Evolutionary conservation across 2,113 vertebrate species (phyloP), one percentile per base, ranked within the genome.

Genomic region (Neomonachus schauinslandi): DNA sequence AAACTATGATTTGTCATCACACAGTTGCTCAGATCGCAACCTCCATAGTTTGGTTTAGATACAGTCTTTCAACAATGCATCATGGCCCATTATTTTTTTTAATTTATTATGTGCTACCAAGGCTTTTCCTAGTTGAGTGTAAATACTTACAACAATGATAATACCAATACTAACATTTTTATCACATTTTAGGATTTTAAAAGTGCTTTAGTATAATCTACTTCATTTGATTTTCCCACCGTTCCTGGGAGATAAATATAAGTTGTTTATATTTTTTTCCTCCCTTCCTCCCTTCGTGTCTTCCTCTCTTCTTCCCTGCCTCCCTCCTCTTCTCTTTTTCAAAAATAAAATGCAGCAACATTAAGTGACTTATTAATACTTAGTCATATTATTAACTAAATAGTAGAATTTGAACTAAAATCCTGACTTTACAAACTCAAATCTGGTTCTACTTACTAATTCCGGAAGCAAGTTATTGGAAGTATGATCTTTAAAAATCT

Each of bases 351-450:
- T 81, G 7, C 28, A 83, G 9, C 24, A 0, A 63, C 51, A 5
- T 63, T 72, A 87, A 79, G 5, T 71, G 8, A 51, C 22, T 74
- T 91, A 21, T 21, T 93, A 77, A 42, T 69, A 89, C 10, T 46
- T 65, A 57, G 31, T 83, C 18, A 59, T 18, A 24, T 46, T 31
- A 24, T 65, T 92, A 87, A 87, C 10, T 49, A 81, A 87, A 63
- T 59, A 61, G 53, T n/a, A 65, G 31, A 91, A 39, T 95, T 84
- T 94, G 39, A 90, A 46, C 39, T 81, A 76, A 31, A 95, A 61
- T 77, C 79, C 14, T 93, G 6, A 65, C 95, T 59, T 94, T 94
- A 63, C 4, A 76, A 63, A 72, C 39, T n/a, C 0, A 61, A 14
- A 76, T 77, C 15, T 21, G 67, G 57, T 39, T 91, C 4, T 91